These are phyloP conservation scores for Marasmarcha lunaedactyla DNA, from an alignment of 2,888 invertebrate genomes.

Conservation along the genomic window DNA sequence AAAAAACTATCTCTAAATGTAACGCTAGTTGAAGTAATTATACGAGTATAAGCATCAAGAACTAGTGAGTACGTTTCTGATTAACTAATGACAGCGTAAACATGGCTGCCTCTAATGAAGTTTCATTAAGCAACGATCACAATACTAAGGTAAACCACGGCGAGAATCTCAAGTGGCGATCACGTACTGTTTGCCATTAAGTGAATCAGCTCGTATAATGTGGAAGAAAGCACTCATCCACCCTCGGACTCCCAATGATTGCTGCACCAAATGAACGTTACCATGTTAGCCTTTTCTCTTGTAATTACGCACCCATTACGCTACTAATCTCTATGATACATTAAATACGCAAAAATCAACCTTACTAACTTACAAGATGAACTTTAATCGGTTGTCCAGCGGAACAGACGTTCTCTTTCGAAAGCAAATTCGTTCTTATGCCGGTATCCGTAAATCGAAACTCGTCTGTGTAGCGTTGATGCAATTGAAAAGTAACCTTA, in stretches of 20 bases:
- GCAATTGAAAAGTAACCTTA: conserved; percentile 4
- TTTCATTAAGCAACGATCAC: too few species aligned
- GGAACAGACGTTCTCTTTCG: conserved; percentile 19
- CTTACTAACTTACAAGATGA: not conserved
- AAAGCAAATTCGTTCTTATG: conserved; percentile 48
- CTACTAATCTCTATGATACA: conserved; percentile 46
- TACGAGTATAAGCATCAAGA: too few species aligned
- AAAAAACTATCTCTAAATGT: too few species aligned
- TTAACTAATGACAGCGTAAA: too few species aligned
- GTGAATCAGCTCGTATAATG: not conserved
- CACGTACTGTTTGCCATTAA: conserved; percentile 1
- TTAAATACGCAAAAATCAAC: conserved; percentile 21
- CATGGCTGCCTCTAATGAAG: too few species aligned
- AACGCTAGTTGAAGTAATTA: too few species aligned
- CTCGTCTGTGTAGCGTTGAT: conserved; percentile 16
- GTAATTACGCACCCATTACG: conserved; percentile 64
- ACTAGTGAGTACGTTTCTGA: too few species aligned
- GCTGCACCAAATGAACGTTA: conserved; percentile 54
- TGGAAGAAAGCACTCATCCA: not conserved
- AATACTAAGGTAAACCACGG: too few species aligned
- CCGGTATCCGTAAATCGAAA: conserved; percentile 42
- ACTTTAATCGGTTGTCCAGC: conserved; percentile 4
- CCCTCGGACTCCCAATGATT: conserved; percentile 3
- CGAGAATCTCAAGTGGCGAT: not conserved
- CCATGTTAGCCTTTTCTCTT: conserved; percentile 63